Evolutionary conservation across 2,113 vertebrate genomes (phyloP).

Genomic region (Carassius carassius): DNA sequence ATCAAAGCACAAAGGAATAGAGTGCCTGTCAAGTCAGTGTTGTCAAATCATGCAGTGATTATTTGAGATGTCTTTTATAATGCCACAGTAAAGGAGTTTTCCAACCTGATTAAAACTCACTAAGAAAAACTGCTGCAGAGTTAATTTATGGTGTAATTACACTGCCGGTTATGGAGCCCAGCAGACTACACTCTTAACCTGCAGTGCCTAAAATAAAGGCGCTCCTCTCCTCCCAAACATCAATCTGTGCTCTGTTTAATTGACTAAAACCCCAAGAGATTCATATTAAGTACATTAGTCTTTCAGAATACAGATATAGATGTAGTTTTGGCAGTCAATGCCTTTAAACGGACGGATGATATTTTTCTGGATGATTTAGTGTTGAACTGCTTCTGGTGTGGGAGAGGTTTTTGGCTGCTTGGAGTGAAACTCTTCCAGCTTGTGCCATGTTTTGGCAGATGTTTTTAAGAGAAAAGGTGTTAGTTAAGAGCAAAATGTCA

Average conservation of each 20-base stretch:
- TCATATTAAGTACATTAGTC: conserved; percentile 17
- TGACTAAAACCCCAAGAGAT: not conserved
- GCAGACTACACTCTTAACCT: conserved; percentile 14
- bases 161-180: conserved; percentile 13
- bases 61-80: conserved; percentile 26
- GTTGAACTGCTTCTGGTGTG: not conserved
- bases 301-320: not conserved
- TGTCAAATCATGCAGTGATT: not conserved
- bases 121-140: conserved; percentile 22
- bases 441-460: conserved; percentile 10
- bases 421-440: not conserved
- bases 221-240: conserved; percentile 7
- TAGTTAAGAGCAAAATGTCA: not conserved
- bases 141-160: conserved; percentile 51
- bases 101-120: conserved; percentile 15
- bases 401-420: conserved; percentile 13
- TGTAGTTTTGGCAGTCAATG: not conserved
- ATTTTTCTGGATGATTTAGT: conserved; percentile 8
- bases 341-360: not conserved
- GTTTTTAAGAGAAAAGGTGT: not conserved
- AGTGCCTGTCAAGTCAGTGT: not conserved
- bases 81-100: not conserved
- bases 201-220: not conserved
- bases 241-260: conserved; percentile 7
- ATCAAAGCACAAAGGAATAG: not conserved